Percentiles rank a stretch among this genome's conserved stretches.
Conservation (phyloP, 2,113 vertebrate genomes). For the Pseudorasbora parva region DNA sequence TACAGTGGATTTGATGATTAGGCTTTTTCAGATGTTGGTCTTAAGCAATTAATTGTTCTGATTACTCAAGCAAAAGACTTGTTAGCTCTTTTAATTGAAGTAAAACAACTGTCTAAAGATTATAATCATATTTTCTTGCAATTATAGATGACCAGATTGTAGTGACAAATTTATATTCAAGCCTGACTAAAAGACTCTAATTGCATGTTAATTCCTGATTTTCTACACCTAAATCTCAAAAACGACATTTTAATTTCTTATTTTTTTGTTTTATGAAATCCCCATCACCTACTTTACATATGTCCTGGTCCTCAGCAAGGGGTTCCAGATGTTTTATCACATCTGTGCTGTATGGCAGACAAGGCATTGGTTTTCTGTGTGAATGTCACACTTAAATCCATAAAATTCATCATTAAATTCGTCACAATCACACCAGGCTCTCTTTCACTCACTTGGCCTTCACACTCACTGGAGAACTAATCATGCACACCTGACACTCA, state of each 20-base stretch:
- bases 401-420: too few species aligned
- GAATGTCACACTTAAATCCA: not conserved
- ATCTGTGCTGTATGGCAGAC: not conserved
- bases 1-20: conserved; percentile 26
- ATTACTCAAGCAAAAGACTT: conserved; percentile 22
- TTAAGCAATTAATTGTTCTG: conserved; percentile 21
- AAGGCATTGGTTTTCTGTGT: not conserved
- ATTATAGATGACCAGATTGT: conserved; percentile 4
- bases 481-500: too few species aligned
- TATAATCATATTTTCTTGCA: not conserved
- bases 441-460: too few species aligned
- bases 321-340: not conserved
- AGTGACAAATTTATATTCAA: conserved; percentile 5
- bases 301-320: not conserved
- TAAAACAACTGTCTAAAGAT: conserved; percentile 6
- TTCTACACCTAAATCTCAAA: not conserved
- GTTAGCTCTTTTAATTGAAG: conserved; percentile 12
- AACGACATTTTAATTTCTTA: not conserved
- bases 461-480: too few species aligned
- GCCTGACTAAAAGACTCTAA: not conserved
- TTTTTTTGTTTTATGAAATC: not conserved
- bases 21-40: conserved; percentile 16
- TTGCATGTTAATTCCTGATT: not conserved
- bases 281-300: not conserved
- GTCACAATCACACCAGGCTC: not conserved